phyloP scores from a whole-genome alignment of 2,113 vertebrate genomes.

The Bubo scandiacus region DNA sequence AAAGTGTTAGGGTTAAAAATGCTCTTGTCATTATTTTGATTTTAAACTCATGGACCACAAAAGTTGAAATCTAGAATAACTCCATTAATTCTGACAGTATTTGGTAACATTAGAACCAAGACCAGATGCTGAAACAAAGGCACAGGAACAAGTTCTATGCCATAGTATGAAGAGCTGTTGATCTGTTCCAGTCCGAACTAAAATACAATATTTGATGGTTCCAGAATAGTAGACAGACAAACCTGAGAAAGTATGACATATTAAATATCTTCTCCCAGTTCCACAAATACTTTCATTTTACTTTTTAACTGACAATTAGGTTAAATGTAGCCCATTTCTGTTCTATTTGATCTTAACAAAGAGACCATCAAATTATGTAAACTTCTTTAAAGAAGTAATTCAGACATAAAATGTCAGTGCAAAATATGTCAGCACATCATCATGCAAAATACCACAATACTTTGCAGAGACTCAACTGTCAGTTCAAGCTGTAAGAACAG shows the following conservation, averaged over 20 bases:
- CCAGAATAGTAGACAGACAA: background rate
- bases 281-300: background rate
- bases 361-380: background rate
- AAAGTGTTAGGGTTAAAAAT: background rate
- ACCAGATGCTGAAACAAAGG: background rate
- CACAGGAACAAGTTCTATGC: background rate
- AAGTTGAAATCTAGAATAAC: background rate
- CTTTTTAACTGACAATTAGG: background rate
- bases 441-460: background rate
- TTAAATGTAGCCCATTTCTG: background rate
- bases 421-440: background rate
- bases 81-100: background rate
- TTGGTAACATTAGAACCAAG: background rate
- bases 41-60: background rate
- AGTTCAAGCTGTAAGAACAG: background rate
- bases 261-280: background rate
- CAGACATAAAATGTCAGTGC: background rate
- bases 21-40: background rate
- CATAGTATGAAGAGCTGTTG: background rate
- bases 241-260: background rate
- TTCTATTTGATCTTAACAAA: background rate
- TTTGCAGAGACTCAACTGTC: background rate
- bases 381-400: background rate
- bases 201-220: background rate
- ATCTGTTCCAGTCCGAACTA: background rate